Base-by-base conservation (phyloP, 1,140 invertebrate species). In the Nautilus pompilius region DNA sequence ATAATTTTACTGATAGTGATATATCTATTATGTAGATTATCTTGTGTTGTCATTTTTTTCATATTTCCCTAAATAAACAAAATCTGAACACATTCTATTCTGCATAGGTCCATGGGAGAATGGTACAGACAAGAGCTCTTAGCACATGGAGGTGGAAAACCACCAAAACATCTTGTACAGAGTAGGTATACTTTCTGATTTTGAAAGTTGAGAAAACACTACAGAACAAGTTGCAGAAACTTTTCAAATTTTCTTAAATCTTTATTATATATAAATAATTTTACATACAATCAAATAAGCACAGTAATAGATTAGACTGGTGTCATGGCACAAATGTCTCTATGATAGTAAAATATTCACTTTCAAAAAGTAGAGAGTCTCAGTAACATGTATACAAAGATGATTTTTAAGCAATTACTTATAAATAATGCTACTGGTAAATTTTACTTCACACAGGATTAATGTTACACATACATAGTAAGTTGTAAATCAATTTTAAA, bases 131-230 rank as follows among this genome's bases (percentile, higher is more conserved):
- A 80, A 1, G 88, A 92, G 74, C 89, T 95, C 62, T 84, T 98
- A 13, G 84, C 87, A 4, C 89, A 96, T 78, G 96, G 95, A n/a
- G 96, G 95, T 48, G 92, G 92, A 0, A 89, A 90, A 66, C 91
- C 91, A 3, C 88, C 91, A 3, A 86, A 85, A 17, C 80, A 87
- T 69, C 81, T 95, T 51, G 88, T 95, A 6, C 85, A 80, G 73
- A 73, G 78, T 77, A 56, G 66, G 58, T 58, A 49, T 10, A 48
- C 3, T 29, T 24, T 13, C 3, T 59, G 13, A 15, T 54, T 15
- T n/a, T 22, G 4, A 15, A 32, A 32, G 34, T 22, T 29, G 10
- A 32, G 17, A 17, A n/a, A 51, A 22, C 20, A 22, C 30, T 53
- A 24, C 26, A 13, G 4, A 24, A 28, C 33, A 41, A 4, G n/a